Percentiles rank a stretch among this genome's conserved stretches.
phyloP scores from a whole-genome alignment of 2,888 invertebrate genomes.

The Oxycera nigricornis region DNA sequence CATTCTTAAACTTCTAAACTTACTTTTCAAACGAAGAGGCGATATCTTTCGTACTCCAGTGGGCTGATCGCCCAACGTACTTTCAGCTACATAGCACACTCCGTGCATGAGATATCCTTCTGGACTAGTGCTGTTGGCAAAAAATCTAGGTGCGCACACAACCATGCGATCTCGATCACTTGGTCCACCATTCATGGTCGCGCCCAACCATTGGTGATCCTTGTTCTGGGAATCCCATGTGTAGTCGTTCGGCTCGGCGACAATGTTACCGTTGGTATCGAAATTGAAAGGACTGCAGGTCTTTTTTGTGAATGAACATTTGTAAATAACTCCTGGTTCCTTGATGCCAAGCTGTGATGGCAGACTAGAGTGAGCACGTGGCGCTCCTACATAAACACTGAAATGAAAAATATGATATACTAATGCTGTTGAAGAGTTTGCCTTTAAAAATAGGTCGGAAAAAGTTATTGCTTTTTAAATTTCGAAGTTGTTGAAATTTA shows the following conservation, averaged over 20 bases:
- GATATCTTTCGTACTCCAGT: conserved; percentile 56
- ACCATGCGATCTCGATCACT: conserved; percentile 60
- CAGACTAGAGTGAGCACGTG: conserved; percentile 64
- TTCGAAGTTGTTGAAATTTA: no score
- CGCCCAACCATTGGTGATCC: conserved; percentile 64
- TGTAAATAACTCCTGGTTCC: conserved; percentile 65
- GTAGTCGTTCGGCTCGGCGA: conserved; percentile 53
- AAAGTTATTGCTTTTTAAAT: no score
- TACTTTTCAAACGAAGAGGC: conserved; percentile 56
- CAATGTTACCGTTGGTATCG: conserved; percentile 57
- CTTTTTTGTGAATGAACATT: conserved; percentile 57
- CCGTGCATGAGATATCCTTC: conserved; percentile 60
- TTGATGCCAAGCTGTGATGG: conserved; percentile 56
- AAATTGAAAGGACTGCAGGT: conserved; percentile 60
- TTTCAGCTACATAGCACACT: conserved; percentile 59
- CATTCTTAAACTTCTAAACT: no score
- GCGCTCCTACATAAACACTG: conserved; percentile 65
- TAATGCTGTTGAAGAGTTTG: no score
- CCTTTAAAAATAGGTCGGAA: no score
- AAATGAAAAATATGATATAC: conserved; percentile 41
- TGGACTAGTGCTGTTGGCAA: conserved; percentile 50
- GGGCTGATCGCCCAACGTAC: conserved; percentile 56
- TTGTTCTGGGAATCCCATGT: conserved; percentile 59
- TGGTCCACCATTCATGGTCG: conserved; percentile 63
- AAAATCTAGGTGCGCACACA: conserved; percentile 61